These are phyloP conservation scores for Leucoraja erinaceus DNA, from an alignment of 2,113 vertebrate species.

Conservation along the genomic window DNA sequence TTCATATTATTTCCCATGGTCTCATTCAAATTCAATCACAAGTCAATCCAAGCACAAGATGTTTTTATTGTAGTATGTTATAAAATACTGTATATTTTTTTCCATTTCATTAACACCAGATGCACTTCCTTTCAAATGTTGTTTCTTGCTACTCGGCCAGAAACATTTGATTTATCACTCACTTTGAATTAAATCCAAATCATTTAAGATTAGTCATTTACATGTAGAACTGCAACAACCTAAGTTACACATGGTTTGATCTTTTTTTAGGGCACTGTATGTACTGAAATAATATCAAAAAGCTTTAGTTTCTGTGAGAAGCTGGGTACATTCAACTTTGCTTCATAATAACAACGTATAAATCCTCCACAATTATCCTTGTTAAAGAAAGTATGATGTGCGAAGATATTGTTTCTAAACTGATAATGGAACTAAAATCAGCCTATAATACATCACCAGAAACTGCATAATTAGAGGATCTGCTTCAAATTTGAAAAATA, in stretches of 20 bases:
- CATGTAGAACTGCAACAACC: not conserved
- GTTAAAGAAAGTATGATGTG: not conserved
- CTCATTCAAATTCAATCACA: not conserved
- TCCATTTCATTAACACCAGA: not conserved
- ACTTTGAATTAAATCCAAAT: not conserved
- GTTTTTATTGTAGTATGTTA: not conserved
- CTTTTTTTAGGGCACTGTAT: not conserved
- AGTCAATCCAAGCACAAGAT: not conserved
- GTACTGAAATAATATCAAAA: not conserved
- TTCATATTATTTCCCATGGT: not conserved
- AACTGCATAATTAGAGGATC: not conserved
- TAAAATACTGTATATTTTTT: too few species aligned
- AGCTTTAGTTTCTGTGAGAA: not conserved
- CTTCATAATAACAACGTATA: not conserved
- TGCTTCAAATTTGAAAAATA: not conserved
- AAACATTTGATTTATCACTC: not conserved
- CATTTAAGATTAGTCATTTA: not conserved
- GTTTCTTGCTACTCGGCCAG: not conserved
- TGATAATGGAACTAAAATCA: constrained; percentile 14
- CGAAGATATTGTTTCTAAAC: not conserved
- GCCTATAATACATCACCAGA: not conserved
- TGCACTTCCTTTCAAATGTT: not conserved
- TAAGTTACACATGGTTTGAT: not conserved
- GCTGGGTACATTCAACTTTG: not conserved
- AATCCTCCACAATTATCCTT: not conserved